phyloP scores from a whole-genome alignment of 2,888 invertebrate species.

The Clunio marinus region DNA sequence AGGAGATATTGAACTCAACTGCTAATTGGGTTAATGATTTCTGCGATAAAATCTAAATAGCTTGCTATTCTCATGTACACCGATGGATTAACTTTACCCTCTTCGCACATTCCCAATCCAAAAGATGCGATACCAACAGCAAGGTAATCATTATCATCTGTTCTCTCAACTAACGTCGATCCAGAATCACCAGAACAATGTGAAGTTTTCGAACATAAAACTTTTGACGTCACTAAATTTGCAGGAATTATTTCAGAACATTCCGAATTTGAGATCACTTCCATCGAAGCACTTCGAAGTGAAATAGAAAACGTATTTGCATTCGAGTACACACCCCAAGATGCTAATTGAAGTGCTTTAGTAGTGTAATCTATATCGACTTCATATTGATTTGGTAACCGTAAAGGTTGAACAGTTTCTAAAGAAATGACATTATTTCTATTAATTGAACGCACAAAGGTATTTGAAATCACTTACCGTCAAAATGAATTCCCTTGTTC shows the following conservation, averaged over 20 bases:
- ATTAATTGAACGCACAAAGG: not conserved
- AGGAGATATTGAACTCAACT: too few species aligned
- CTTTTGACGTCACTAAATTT: not conserved
- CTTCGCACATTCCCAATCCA: not conserved
- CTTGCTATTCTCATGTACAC: not conserved
- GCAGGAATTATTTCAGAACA: not conserved
- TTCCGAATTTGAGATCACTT: not conserved
- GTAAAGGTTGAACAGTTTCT: not conserved
- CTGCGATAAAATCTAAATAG: not conserved
- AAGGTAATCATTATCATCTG: too few species aligned
- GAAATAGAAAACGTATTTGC: not conserved
- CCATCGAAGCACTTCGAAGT: not conserved
- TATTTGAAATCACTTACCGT: not conserved
- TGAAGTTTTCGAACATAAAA: not conserved
- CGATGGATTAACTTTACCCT: not conserved
- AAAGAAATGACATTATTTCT: too few species aligned
- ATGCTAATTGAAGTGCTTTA: not conserved
- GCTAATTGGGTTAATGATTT: not conserved
- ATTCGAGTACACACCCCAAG: not conserved
- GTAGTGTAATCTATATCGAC: not conserved
- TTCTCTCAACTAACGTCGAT: not conserved
- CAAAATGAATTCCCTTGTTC: not conserved
- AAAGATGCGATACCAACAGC: not conserved
- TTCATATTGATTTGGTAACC: not conserved
- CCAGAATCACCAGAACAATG: not conserved